Evolutionary conservation across 2,797 vertebrate species (phyloP).

Genomic region (Megalops cyprinoides): DNA sequence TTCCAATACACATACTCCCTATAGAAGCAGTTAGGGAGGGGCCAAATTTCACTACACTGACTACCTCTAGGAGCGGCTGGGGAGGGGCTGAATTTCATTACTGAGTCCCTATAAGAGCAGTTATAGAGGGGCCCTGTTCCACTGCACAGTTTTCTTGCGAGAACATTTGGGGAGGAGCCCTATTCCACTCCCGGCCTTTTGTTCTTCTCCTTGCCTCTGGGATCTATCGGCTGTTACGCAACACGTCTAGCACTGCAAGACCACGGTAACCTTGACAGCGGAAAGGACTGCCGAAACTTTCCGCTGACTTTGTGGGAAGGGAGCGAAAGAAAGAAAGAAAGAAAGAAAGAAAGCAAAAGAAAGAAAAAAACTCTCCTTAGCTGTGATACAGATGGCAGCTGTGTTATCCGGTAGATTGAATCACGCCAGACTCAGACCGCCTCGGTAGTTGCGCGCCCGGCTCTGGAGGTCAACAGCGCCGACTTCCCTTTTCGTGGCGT

Average conservation of each 20-base stretch:
- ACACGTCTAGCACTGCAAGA: neutral
- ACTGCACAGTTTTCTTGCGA: no score
- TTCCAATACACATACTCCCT: no score
- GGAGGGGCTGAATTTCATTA: no score
- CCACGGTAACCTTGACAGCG: slow-evolving; percentile 2
- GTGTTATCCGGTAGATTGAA: neutral
- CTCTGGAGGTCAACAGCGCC: neutral
- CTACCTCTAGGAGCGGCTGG: no score
- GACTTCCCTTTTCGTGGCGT: neutral
- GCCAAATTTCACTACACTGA: no score
- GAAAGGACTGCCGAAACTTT: neutral
- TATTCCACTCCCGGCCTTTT: neutral
- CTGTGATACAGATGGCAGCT: neutral
- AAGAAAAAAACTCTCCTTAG: no score
- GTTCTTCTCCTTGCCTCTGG: neutral
- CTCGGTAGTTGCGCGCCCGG: neutral
- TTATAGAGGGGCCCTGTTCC: neutral
- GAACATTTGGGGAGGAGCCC: neutral
- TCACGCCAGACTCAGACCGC: neutral
- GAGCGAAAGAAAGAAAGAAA: neutral
- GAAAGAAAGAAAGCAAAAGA: neutral
- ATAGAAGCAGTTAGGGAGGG: no score
- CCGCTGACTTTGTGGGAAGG: neutral
- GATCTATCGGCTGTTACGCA: neutral
- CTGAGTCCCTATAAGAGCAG: no score